Conservation (phyloP, 2,113 vertebrate genomes). For the Pithys albifrons region DNA sequence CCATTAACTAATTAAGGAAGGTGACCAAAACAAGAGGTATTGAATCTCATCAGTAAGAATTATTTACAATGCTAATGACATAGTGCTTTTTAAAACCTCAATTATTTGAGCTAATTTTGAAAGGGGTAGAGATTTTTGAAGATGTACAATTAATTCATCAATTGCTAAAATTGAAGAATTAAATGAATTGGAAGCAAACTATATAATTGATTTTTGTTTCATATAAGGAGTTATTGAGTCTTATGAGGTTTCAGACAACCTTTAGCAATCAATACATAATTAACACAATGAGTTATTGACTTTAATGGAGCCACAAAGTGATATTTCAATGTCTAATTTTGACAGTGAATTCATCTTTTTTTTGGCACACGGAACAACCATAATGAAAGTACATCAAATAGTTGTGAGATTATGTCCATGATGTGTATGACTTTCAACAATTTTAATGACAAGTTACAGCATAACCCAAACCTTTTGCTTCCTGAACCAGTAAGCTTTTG, state of each 20-base stretch:
- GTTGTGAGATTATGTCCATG: neutral
- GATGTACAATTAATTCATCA: constrained; percentile 53
- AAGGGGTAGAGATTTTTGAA: neutral
- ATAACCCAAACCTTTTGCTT: neutral
- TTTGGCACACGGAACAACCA: constrained; percentile 1
- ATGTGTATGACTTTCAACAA: neutral
- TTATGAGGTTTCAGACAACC: constrained; percentile 50
- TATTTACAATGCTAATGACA: neutral
- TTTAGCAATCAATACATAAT: constrained; percentile 40
- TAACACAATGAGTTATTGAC: constrained; percentile 65
- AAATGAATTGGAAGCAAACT: constrained; percentile 15
- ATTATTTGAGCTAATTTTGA: neutral
- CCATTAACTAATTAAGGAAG: neutral
- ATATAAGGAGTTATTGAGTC: constrained; percentile 7
- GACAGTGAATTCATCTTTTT: neutral
- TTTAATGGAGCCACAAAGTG: constrained; percentile 54
- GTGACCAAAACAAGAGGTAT: constrained; percentile 10
- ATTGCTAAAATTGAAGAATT: constrained; percentile 64
- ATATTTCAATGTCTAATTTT: constrained; percentile 4
- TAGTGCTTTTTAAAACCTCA: neutral
- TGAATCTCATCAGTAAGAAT: constrained; percentile 15
- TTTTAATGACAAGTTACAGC: neutral
- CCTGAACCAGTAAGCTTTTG: neutral
- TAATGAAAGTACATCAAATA: neutral
- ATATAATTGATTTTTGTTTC: constrained; percentile 66